Conservation (phyloP, 2,113 vertebrate species). For the Gavialis gangeticus region DNA sequence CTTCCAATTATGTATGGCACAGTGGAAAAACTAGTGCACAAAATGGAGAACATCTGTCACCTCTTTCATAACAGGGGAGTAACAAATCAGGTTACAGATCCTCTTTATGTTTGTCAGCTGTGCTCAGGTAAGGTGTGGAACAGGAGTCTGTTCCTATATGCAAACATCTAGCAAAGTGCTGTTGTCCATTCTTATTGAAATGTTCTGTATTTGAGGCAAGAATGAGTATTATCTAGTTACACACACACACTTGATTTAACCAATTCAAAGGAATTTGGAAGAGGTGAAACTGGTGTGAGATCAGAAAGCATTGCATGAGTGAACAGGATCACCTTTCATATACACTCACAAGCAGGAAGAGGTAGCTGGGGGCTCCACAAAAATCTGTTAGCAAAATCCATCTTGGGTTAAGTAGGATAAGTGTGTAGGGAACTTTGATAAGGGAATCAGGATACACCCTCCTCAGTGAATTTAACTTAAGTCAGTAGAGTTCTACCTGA, state of each 20-base stretch:
- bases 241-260: no score
- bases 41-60: background rate
- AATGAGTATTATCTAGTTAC: background rate
- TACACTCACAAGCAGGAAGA: background rate
- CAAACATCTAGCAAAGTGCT: background rate
- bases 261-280: background rate
- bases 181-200: background rate
- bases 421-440: background rate
- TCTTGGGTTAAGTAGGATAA: background rate
- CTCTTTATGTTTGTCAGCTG: slow-evolving; percentile 8
- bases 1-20: background rate
- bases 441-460: background rate
- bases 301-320: background rate
- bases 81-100: background rate
- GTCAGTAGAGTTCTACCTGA: background rate
- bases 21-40: background rate
- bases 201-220: background rate
- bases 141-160: background rate
- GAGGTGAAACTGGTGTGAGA: background rate
- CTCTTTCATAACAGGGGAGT: background rate
- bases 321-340: background rate
- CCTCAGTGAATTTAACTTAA: background rate
- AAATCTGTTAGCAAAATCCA: background rate
- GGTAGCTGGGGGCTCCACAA: background rate
- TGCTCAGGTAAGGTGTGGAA: slow-evolving; percentile 3